A percentile compares a stretch with the other conserved stretches of the same genome.
Evolutionary conservation across 2,888 invertebrate genomes (phyloP).

Genomic region (Harpalus rubripes): DNA sequence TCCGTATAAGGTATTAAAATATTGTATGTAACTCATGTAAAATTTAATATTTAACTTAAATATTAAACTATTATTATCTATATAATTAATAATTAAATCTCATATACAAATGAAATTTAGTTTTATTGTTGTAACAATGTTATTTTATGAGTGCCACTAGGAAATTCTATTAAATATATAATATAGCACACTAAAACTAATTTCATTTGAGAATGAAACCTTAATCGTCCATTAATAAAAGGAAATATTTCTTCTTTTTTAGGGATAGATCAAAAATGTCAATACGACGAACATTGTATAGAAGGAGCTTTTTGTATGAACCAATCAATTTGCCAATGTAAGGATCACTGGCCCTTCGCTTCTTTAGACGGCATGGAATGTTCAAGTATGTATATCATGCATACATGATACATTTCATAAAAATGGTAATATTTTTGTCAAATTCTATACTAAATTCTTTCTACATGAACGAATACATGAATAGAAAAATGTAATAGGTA

Average conservation of each 20-base stretch:
- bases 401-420: conserved; percentile 6
- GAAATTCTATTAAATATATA: too few species aligned
- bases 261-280: conserved; percentile 75
- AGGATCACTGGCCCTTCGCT: conserved; percentile 72
- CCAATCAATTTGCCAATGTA: conserved; percentile 75
- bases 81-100: too few species aligned
- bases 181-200: too few species aligned
- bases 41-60: too few species aligned
- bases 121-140: too few species aligned
- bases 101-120: too few species aligned
- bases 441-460: background rate
- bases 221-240: too few species aligned
- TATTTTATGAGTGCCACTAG: too few species aligned
- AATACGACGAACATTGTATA: conserved; percentile 76
- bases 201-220: too few species aligned
- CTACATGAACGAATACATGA: background rate
- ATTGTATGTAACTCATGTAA: too few species aligned
- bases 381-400: conserved; percentile 70
- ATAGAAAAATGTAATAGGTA: background rate
- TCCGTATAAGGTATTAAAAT: too few species aligned
- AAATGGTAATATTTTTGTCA: background rate
- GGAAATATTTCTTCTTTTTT: conserved; percentile 68
- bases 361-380: conserved; percentile 73
- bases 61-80: too few species aligned
- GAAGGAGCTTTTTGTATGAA: conserved; percentile 76